Conservation (phyloP, 2,888 invertebrate genomes). For the Bombylius discolor region DNA sequence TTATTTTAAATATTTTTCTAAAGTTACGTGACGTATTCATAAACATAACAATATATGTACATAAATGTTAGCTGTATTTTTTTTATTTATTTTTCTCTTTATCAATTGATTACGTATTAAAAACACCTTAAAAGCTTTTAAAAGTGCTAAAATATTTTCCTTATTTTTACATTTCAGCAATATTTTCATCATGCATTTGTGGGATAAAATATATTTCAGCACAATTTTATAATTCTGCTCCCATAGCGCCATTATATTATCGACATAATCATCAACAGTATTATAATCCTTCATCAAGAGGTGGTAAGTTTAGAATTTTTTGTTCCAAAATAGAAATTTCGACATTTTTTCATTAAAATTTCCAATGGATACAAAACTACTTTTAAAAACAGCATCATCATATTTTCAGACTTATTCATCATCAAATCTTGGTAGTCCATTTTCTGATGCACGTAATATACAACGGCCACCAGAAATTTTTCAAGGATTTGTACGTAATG, state of each 20-base stretch:
- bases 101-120: too few species aligned
- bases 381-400: constrained; percentile 35
- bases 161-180: neutral
- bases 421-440: constrained; percentile 20
- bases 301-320: neutral
- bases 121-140: too few species aligned
- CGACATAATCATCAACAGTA: too few species aligned
- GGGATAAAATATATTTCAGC: neutral
- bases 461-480: neutral
- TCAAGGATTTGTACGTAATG: neutral
- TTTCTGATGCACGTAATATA: constrained; percentile 14
- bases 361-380: constrained; percentile 24
- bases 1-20: too few species aligned
- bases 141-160: neutral
- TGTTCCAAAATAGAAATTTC: too few species aligned
- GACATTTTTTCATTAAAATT: neutral
- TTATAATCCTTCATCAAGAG: neutral
- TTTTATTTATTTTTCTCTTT: too few species aligned
- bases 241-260: too few species aligned
- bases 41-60: too few species aligned
- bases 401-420: constrained; percentile 28
- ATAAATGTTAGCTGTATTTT: too few species aligned
- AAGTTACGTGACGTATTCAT: too few species aligned
- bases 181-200: neutral
- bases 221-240: neutral